Conservation (phyloP, 2,888 invertebrate species). For the Harpalus rufipes region DNA sequence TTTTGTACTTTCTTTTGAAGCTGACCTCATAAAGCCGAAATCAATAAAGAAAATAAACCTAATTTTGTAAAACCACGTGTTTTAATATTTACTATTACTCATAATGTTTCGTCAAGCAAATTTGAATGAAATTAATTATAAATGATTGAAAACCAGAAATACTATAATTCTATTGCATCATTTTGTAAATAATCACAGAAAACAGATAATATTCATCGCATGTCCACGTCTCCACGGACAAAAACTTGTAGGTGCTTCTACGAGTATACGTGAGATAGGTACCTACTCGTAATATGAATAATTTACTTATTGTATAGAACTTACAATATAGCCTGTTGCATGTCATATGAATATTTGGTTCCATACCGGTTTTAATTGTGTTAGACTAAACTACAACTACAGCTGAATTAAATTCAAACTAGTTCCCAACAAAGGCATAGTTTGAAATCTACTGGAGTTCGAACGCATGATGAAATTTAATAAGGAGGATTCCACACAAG, state of each 20-base stretch:
- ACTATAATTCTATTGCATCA: too few relatives aligned
- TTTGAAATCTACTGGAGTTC: constrained; percentile 8
- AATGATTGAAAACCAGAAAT: too few relatives aligned
- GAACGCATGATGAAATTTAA: neutral
- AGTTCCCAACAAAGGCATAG: constrained; percentile 23
- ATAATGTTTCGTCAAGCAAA: too few relatives aligned
- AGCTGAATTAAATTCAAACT: constrained; percentile 13
- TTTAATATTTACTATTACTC: too few relatives aligned
- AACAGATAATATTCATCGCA: too few relatives aligned
- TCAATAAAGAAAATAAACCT: too few relatives aligned
- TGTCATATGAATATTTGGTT: constrained; percentile 13
- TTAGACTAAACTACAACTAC: neutral
- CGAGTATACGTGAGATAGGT: neutral
- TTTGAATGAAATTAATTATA: too few relatives aligned
- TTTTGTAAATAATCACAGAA: too few relatives aligned
- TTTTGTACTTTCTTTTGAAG: too few relatives aligned
- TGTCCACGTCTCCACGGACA: too few relatives aligned
- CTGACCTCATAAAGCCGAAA: too few relatives aligned
- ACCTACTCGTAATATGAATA: constrained; percentile 12
- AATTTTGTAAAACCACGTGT: too few relatives aligned
- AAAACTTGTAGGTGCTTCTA: neutral
- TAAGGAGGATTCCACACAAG: neutral
- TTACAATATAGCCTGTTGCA: constrained; percentile 31
- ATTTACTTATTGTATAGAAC: constrained; percentile 16
- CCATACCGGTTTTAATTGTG: constrained; percentile 43